A percentile compares a stretch with the other conserved stretches of the same genome.
Conservation (phyloP, 2,888 invertebrate species). For the Trilocha varians region DNA sequence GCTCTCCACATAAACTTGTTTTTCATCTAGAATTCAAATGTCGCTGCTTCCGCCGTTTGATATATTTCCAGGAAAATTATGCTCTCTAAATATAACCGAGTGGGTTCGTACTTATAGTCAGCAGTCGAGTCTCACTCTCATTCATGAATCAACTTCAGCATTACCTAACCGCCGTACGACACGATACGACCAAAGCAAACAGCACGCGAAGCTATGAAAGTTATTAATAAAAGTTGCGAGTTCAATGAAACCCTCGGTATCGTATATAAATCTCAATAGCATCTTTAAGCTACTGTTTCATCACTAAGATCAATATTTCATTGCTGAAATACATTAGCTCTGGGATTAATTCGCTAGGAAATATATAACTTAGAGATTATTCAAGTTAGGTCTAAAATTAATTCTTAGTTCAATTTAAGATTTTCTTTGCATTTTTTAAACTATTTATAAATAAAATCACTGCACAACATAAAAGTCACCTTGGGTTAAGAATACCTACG, state of each 20-base stretch:
- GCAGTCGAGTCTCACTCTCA: slow-evolving; percentile 43
- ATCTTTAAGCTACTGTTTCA: slow-evolving; percentile 28
- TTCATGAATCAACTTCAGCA: slow-evolving; percentile 71
- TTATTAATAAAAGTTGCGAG: slow-evolving; percentile 69
- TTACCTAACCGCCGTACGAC: slow-evolving; percentile 59
- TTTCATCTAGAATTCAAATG: slow-evolving; percentile 40
- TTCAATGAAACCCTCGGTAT: slow-evolving; percentile 61
- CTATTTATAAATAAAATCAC: no score
- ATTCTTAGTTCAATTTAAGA: no score
- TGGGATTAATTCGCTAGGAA: no score
- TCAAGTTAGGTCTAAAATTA: no score
- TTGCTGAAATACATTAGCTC: no score
- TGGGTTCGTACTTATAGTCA: slow-evolving; percentile 38
- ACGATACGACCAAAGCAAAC: slow-evolving; percentile 60
- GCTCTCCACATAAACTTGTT: neutral
- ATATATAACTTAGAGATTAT: no score
- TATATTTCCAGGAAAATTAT: slow-evolving; percentile 58
- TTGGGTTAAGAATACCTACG: no score
- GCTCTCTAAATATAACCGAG: slow-evolving; percentile 61
- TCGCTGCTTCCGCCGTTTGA: slow-evolving; percentile 56
- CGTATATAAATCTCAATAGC: slow-evolving; percentile 49
- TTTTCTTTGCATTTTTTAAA: no score
- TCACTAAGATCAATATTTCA: no score
- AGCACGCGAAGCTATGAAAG: slow-evolving; percentile 41
- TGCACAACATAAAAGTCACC: no score